Conservation (phyloP, 2,797 vertebrate genomes). For the Danionella dracula region DNA sequence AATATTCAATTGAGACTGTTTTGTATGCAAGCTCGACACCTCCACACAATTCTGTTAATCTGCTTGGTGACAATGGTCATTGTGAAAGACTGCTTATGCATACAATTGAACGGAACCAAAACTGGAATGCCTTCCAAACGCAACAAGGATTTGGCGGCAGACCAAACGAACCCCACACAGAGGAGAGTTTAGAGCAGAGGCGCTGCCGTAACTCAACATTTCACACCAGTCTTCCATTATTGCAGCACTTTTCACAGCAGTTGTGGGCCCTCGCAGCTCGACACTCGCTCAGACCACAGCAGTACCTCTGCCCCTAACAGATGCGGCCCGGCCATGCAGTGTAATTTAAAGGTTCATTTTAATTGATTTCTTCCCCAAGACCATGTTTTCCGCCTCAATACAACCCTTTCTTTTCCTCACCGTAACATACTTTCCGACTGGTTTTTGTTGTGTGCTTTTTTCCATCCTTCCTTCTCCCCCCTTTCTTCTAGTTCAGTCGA, state of each 20-base stretch:
- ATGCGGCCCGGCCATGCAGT: constrained; percentile 15
- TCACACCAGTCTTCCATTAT: constrained; percentile 35
- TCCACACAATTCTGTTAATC: constrained; percentile 11
- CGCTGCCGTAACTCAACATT: constrained; percentile 21
- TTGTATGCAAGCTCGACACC: neutral
- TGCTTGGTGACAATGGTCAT: constrained; percentile 11
- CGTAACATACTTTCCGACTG: constrained; percentile 47
- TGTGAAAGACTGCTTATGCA: neutral
- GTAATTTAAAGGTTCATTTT: constrained; percentile 48
- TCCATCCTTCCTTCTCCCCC: constrained; percentile 26
- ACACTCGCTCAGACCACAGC: constrained; percentile 37
- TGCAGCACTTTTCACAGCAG: constrained; percentile 51
- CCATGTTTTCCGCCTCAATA: constrained; percentile 50
- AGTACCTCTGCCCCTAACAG: constrained; percentile 27
- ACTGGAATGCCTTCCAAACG: neutral
- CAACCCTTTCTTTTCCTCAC: constrained; percentile 44
- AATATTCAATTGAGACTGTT: neutral
- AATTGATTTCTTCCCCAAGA: constrained; percentile 57
- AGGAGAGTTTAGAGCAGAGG: constrained; percentile 10
- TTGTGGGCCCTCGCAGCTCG: constrained; percentile 29
- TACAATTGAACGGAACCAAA: neutral
- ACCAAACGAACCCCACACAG: constrained; percentile 23
- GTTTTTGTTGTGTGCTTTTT: constrained; percentile 34
- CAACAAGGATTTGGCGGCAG: constrained; percentile 11
- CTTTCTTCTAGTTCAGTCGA: constrained; percentile 57